Evolutionary conservation across 1,140 invertebrate species (phyloP), one percentile per base, ranked within the genome.

Genomic region (Drosophila sulfurigaster): DNA sequence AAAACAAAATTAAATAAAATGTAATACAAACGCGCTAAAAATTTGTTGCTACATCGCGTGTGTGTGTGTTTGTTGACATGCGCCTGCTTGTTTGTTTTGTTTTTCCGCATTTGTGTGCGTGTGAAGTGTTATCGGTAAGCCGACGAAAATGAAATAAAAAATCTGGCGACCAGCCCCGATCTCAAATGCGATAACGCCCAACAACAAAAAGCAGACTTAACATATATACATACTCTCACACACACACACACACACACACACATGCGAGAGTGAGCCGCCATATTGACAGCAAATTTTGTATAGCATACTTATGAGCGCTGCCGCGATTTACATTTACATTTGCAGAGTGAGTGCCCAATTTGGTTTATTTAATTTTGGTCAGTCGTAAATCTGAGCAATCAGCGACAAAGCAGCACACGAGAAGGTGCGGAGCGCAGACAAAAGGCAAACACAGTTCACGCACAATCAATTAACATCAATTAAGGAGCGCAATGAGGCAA

Each of bases 381-480:
- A 82, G 43, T 87, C 72, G 82, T 79, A 73, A 87, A 88, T 82
- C 64, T 64, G 73, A 72, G 73, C 77, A 83, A 82, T 82, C 77
- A 83, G 56, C 75, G 66, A 41, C 54, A 35, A 15, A 68, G 46
- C 30, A 35, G 45, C 5, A 4, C 20, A 25, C 3, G 20, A 25
- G 20, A 25, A 25, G 20, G 20, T 41, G 38, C 10, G 8, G 11
- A 41, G 11, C 11, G 41, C 69, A 73, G 15, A 67, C 68, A 67
- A 78, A 81, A 78, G 52, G 71, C 58, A 62, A 73, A 16, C 38
- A 46, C 7, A n/a, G 7, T 41, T 54, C 68, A 49, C 13, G 63
- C 69, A 58, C 74, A 83, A 86, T 86, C 83, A 87, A 83, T 87
- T 88, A 87, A 71, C 80, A 80, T 72, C 83, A 87, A 87, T 88